Evolutionary conservation across 2,113 vertebrate species (phyloP).

Genomic region (Hippopotamus amphibius): DNA sequence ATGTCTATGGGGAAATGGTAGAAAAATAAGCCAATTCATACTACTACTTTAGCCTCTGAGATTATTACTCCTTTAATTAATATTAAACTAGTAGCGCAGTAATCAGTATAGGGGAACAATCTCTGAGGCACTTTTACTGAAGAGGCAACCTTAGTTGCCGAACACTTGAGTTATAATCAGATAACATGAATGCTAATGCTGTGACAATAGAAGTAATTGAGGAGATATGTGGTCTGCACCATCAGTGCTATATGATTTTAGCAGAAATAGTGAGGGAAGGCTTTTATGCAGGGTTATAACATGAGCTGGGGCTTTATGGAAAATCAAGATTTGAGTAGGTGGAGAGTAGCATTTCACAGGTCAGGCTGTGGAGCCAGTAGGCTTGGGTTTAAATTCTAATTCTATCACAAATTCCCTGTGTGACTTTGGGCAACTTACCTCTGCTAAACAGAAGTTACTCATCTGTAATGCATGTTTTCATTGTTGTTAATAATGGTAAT

Average conservation of each 20-base stretch:
- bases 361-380: neutral
- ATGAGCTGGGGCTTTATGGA: neutral
- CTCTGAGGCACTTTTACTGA: neutral
- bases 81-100: neutral
- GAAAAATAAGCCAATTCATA: neutral
- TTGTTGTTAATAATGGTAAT: conserved; percentile 22
- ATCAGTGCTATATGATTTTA: neutral
- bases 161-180: conserved; percentile 30
- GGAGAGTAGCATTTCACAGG: neutral
- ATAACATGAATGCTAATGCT: neutral
- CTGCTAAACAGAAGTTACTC: neutral
- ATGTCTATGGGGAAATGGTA: neutral
- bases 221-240: neutral
- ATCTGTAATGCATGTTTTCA: neutral
- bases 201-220: neutral
- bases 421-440: conserved; percentile 22
- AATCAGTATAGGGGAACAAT: neutral
- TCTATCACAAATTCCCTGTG: neutral
- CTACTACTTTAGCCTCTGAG: conserved; percentile 9
- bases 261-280: neutral
- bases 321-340: conserved; percentile 42
- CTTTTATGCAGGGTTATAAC: conserved; percentile 22
- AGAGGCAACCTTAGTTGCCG: neutral
- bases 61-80: neutral
- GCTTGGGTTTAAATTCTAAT: conserved; percentile 14